phyloP scores from a whole-genome alignment of 2,888 invertebrate genomes.

The Yponomeuta sedellus region DNA sequence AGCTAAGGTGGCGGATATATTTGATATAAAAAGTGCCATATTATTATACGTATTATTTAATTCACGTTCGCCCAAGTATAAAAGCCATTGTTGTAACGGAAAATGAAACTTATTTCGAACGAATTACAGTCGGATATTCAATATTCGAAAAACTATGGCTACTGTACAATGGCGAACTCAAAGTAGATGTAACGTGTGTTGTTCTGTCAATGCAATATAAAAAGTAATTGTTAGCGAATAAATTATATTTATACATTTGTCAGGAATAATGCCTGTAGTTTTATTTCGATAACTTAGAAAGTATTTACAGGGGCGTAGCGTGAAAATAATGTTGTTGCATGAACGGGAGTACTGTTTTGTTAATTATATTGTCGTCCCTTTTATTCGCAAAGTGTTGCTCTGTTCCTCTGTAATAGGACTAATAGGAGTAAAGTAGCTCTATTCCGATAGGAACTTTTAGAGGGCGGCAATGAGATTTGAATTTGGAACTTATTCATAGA shows the following conservation, averaged over 20 bases:
- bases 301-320: conserved; percentile 19
- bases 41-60: background rate
- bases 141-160: too few relatives aligned
- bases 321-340: background rate
- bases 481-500: too few relatives aligned
- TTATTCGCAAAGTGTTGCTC: too few relatives aligned
- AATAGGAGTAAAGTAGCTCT: too few relatives aligned
- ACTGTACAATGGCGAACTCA: too few relatives aligned
- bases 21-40: background rate
- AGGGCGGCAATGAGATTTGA: too few relatives aligned
- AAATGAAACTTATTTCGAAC: too few relatives aligned
- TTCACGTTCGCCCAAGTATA: background rate
- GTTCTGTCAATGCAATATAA: background rate
- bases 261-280: background rate
- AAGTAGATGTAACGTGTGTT: background rate
- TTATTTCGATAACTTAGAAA: background rate
- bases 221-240: background rate
- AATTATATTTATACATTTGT: background rate
- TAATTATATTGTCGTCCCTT: background rate
- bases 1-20: background rate
- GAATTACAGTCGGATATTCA: too few relatives aligned
- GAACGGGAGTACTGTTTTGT: background rate
- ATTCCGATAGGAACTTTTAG: too few relatives aligned
- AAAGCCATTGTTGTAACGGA: too few relatives aligned
- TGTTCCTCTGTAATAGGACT: too few relatives aligned